These are phyloP conservation scores for Myiopsitta monachus DNA, from an alignment of 2,113 vertebrate species.

Conservation along the genomic window DNA sequence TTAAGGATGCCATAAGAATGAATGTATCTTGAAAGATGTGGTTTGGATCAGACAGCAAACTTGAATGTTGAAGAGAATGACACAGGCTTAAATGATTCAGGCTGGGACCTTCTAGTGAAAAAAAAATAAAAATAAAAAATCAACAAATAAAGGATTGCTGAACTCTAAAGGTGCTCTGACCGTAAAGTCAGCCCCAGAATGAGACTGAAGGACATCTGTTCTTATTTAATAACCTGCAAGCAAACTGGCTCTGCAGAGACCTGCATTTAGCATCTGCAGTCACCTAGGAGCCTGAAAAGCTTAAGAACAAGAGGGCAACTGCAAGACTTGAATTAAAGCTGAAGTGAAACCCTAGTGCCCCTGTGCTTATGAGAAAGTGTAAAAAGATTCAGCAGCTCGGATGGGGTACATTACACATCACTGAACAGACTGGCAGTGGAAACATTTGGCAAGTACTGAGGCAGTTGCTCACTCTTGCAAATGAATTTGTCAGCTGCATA, in stretches of 20 bases:
- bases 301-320: background rate
- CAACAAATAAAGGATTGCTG: background rate
- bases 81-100: background rate
- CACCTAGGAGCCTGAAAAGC: background rate
- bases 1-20: background rate
- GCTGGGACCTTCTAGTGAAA: background rate
- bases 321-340: background rate
- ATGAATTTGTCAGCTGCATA: slow-evolving; percentile 47
- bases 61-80: background rate
- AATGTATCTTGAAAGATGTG: background rate
- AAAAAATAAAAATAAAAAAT: background rate
- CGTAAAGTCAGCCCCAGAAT: background rate
- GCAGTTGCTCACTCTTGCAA: slow-evolving; percentile 41
- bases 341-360: background rate
- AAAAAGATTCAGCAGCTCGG: background rate
- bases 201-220: background rate
- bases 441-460: slow-evolving; percentile 28
- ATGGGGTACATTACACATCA: background rate
- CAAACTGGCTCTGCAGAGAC: background rate
- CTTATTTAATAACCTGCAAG: background rate
- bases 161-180: background rate
- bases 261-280: background rate
- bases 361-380: background rate
- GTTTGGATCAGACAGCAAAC: background rate
- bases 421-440: background rate